A percentile compares a stretch with the other conserved stretches of the same genome.
Evolutionary conservation across 2,888 invertebrate species (phyloP).

Genomic region (Meandrusa payeni): DNA sequence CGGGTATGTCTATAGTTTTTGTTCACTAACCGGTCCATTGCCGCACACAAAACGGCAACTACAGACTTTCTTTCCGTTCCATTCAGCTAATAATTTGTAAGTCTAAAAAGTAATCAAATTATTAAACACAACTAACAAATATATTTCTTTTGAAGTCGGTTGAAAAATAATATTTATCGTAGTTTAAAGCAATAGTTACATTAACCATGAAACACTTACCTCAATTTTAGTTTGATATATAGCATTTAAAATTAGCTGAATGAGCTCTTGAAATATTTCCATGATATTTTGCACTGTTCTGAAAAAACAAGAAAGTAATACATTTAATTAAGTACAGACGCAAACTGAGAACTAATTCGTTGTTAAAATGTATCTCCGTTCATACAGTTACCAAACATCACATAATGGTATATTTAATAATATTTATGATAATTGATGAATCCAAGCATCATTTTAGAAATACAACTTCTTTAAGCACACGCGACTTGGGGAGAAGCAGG

Average conservation of each 20-base stretch:
- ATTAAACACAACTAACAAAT: not conserved
- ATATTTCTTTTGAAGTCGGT: not conserved
- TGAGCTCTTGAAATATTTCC: constrained; percentile 25
- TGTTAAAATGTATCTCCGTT: too few relatives aligned
- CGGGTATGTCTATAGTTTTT: not conserved
- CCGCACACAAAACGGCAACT: constrained; percentile 38
- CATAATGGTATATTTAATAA: too few relatives aligned
- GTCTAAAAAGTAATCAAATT: constrained; percentile 39
- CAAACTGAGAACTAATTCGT: too few relatives aligned
- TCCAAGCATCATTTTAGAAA: too few relatives aligned
- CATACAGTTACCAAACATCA: too few relatives aligned
- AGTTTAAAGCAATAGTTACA: not conserved
- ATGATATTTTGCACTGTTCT: constrained; percentile 30
- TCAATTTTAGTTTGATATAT: constrained; percentile 45
- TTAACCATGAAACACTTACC: too few relatives aligned
- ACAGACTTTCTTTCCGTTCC: constrained; percentile 51
- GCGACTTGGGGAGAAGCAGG: too few relatives aligned
- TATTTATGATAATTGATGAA: too few relatives aligned
- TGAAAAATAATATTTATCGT: not conserved
- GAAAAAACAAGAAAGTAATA: too few relatives aligned
- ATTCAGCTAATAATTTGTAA: constrained; percentile 39
- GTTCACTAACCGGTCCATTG: constrained; percentile 29
- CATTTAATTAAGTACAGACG: too few relatives aligned
- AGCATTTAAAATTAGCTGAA: constrained; percentile 21
- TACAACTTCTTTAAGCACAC: too few relatives aligned